These are phyloP conservation scores for Rotaria sp. DNA, from an alignment of 2,888 invertebrate genomes.

Conservation along the genomic window DNA sequence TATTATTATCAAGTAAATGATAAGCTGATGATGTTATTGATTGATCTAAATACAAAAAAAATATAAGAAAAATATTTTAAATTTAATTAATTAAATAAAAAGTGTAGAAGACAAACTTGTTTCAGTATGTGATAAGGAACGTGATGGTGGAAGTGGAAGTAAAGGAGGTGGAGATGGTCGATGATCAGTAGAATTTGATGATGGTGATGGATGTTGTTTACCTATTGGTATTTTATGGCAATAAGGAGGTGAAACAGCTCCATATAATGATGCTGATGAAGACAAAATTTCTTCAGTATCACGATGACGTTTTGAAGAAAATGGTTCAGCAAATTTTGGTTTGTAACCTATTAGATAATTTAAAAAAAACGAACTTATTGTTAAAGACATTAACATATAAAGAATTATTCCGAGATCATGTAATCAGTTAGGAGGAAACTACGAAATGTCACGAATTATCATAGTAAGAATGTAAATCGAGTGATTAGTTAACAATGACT, in stretches of 20 bases:
- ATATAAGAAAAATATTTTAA: neutral
- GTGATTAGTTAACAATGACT: too few relatives aligned
- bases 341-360: conserved; percentile 54
- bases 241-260: neutral
- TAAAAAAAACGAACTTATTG: too few relatives aligned
- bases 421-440: too few relatives aligned
- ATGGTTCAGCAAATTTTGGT: conserved; percentile 79
- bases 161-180: neutral
- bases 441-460: too few relatives aligned
- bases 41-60: neutral
- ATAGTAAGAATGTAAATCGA: too few relatives aligned
- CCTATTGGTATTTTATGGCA: neutral
- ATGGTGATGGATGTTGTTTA: neutral
- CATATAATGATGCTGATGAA: neutral
- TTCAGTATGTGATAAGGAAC: neutral
- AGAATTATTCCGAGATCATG: too few relatives aligned
- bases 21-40: neutral
- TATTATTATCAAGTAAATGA: neutral
- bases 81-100: neutral
- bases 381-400: too few relatives aligned
- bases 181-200: neutral
- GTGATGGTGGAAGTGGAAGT: neutral
- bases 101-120: neutral
- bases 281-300: neutral
- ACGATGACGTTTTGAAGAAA: conserved; percentile 49